Conservation (phyloP, 2,888 invertebrate species). For the Sminthurinus aureus region DNA sequence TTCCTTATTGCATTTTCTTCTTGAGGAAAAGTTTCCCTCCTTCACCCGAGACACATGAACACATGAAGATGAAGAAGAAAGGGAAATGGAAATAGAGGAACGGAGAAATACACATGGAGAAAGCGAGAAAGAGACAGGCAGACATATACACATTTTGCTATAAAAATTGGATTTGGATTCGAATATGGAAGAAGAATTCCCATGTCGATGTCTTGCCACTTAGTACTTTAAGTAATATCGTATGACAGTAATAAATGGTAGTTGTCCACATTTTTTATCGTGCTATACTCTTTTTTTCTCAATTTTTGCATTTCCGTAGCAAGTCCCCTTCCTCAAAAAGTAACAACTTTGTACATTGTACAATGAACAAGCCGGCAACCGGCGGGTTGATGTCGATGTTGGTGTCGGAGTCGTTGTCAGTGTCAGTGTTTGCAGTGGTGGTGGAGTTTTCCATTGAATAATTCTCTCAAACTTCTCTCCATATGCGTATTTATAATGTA, state of each 20-base stretch:
- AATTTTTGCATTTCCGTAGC: background rate
- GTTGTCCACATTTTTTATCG: slow-evolving; percentile 25
- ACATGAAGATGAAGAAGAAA: background rate
- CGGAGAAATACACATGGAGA: background rate
- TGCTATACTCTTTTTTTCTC: background rate
- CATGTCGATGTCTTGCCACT: slow-evolving; percentile 33
- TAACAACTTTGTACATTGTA: too few relatives aligned
- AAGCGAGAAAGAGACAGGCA: background rate
- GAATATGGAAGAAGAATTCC: slow-evolving; percentile 13
- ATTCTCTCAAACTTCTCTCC: too few relatives aligned
- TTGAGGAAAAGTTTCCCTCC: slow-evolving; percentile 16
- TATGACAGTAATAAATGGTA: slow-evolving; percentile 38
- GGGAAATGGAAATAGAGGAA: background rate
- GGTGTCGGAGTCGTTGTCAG: too few relatives aligned
- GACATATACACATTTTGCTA: slow-evolving; percentile 7
- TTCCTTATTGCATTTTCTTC: slow-evolving; percentile 9
- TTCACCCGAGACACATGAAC: background rate
- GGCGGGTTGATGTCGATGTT: too few relatives aligned
- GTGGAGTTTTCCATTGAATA: too few relatives aligned
- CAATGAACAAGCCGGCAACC: background rate
- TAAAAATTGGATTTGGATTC: slow-evolving; percentile 31
- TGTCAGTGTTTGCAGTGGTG: too few relatives aligned
- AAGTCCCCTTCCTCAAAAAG: background rate
- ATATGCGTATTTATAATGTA: too few relatives aligned
- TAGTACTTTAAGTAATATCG: slow-evolving; percentile 34